These are phyloP conservation scores for Carapus acus DNA, from an alignment of 2,797 vertebrate species.

Conservation along the genomic window DNA sequence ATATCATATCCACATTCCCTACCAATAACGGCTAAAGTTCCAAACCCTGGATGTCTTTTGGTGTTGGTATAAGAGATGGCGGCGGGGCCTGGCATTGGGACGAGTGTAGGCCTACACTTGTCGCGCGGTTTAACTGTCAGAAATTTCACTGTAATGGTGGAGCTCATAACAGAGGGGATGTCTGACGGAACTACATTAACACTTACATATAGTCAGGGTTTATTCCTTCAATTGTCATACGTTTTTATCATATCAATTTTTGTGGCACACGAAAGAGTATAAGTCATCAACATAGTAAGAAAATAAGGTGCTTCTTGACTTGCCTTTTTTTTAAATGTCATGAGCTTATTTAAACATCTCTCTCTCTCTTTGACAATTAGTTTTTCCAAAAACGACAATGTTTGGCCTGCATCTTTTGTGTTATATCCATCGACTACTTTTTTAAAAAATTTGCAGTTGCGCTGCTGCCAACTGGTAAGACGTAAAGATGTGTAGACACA, in stretches of 20 bases:
- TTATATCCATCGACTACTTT: slow-evolving; percentile 45
- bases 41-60: slow-evolving; percentile 47
- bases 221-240: slow-evolving; percentile 54
- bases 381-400: slow-evolving; percentile 29
- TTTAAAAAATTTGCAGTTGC: slow-evolving; percentile 45
- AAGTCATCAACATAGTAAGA: slow-evolving; percentile 68
- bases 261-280: slow-evolving; percentile 66
- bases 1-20: slow-evolving; percentile 29
- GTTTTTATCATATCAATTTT: slow-evolving; percentile 60
- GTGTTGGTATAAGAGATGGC: slow-evolving; percentile 48
- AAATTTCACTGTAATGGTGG: slow-evolving; percentile 55
- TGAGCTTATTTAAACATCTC: slow-evolving; percentile 31
- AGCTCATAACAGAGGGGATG: slow-evolving; percentile 59
- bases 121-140: slow-evolving; percentile 40
- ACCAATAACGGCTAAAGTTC: slow-evolving; percentile 46
- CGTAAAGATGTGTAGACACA: slow-evolving; percentile 38
- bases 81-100: slow-evolving; percentile 9
- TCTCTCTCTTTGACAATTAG: slow-evolving; percentile 16
- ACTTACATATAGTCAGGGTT: slow-evolving; percentile 59
- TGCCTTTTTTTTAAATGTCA: slow-evolving; percentile 49
- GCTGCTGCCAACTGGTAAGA: slow-evolving; percentile 40
- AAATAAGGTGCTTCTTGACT: slow-evolving; percentile 79
- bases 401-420: slow-evolving; percentile 48
- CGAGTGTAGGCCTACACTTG: slow-evolving; percentile 33
- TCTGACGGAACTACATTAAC: slow-evolving; percentile 66